A percentile compares a stretch with the other conserved stretches of the same genome.
Evolutionary conservation across 2,113 vertebrate species (phyloP).

Genomic region (Zosterops lateralis): DNA sequence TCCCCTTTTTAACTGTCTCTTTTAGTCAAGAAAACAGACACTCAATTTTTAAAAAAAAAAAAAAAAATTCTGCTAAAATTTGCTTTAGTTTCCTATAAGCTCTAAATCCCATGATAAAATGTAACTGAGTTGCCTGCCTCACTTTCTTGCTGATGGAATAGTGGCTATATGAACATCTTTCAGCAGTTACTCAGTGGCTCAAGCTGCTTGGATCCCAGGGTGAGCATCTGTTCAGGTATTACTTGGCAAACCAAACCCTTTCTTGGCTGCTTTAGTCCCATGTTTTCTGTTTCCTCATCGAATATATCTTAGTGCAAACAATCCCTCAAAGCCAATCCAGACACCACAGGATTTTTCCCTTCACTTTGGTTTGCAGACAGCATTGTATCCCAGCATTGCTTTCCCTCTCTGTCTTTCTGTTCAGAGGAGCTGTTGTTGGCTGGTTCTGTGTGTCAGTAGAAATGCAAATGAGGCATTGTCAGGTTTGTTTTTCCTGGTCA

Average conservation of each 20-base stretch:
- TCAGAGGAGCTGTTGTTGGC: conserved; percentile 16
- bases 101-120: background rate
- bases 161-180: background rate
- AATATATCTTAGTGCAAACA: background rate
- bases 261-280: background rate
- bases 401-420: background rate
- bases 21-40: background rate
- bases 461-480: conserved; percentile 60
- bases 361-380: background rate
- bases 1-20: background rate
- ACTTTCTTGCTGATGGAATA: background rate
- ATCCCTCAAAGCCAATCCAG: background rate
- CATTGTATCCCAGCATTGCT: background rate
- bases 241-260: background rate
- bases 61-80: background rate
- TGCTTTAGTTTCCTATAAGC: background rate
- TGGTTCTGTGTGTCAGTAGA: background rate
- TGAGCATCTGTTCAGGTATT: background rate
- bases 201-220: background rate
- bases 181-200: background rate
- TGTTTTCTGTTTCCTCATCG: background rate
- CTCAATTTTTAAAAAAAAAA: background rate
- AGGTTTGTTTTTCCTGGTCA: background rate
- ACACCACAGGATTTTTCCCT: background rate
- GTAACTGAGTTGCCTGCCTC: background rate